These are phyloP conservation scores for Hirtodrosophila duncani DNA, from an alignment of 2,888 invertebrate species.

Conservation along the genomic window DNA sequence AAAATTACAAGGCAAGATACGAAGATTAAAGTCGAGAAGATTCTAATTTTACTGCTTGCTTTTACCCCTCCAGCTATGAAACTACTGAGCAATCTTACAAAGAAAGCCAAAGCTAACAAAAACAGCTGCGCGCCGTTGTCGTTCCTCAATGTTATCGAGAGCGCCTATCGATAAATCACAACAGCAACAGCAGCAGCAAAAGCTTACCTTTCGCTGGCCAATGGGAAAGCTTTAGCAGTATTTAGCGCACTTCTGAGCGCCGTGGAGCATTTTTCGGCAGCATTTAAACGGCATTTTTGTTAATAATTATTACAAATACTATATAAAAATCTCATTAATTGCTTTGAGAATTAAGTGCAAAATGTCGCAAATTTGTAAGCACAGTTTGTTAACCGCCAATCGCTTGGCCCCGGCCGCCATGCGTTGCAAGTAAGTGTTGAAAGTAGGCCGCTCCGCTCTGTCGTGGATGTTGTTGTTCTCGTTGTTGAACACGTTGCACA, in stretches of 20 bases:
- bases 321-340: conserved; percentile 12
- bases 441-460: not conserved
- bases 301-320: conserved; percentile 12
- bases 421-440: conserved; percentile 55
- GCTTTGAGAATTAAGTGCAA: too few species aligned
- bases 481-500: conserved; percentile 37
- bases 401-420: conserved; percentile 45
- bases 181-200: not conserved
- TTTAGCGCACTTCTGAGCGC: not conserved
- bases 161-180: not conserved
- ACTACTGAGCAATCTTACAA: conserved; percentile 42
- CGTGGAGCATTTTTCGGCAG: conserved; percentile 37
- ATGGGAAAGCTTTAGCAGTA: conserved; percentile 1
- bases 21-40: not conserved
- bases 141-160: conserved; percentile 9
- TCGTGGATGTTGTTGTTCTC: conserved; percentile 8
- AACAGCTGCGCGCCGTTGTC: conserved; percentile 36
- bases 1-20: conserved; percentile 33
- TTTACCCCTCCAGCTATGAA: conserved; percentile 37
- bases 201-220: not conserved
- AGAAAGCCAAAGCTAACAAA: conserved; percentile 5
- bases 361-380: conserved; percentile 59
- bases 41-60: not conserved
- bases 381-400: conserved; percentile 47
- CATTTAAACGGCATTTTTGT: conserved; percentile 24